These are phyloP conservation scores for Danionella cerebrum DNA, from an alignment of 2,113 vertebrate species.

Conservation along the genomic window DNA sequence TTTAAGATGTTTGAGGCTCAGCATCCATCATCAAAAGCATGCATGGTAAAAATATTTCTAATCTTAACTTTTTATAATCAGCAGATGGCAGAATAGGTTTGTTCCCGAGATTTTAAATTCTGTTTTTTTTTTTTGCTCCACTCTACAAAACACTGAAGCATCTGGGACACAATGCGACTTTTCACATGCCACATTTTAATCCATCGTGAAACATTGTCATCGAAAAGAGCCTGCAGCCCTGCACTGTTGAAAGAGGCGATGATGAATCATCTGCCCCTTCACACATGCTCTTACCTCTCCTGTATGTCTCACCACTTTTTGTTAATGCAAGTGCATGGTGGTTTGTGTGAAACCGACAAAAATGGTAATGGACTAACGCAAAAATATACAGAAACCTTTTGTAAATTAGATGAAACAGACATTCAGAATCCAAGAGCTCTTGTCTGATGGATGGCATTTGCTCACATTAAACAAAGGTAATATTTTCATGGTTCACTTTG, in stretches of 20 bases:
- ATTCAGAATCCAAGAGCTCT: neutral
- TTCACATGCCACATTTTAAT: neutral
- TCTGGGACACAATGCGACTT: neutral
- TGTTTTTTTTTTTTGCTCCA: neutral
- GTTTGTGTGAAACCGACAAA: neutral
- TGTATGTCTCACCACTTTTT: neutral
- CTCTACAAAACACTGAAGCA: neutral
- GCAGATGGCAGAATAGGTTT: neutral
- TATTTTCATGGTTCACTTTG: neutral
- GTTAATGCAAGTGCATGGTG: neutral
- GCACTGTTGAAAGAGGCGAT: neutral
- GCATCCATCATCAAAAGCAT: too few relatives aligned
- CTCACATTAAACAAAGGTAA: neutral
- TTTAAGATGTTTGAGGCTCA: too few relatives aligned
- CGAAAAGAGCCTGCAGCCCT: neutral
- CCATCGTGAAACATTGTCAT: neutral
- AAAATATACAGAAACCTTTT: neutral
- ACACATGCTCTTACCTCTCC: neutral
- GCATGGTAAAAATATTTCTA: too few relatives aligned
- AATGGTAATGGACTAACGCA: neutral
- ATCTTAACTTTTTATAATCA: too few relatives aligned
- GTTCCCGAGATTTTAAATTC: neutral
- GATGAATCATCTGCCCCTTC: neutral
- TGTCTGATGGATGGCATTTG: neutral
- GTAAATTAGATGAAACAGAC: neutral